Evolutionary conservation across 1,140 invertebrate species (phyloP).

Genomic region (Aphelinus atriplicis): DNA sequence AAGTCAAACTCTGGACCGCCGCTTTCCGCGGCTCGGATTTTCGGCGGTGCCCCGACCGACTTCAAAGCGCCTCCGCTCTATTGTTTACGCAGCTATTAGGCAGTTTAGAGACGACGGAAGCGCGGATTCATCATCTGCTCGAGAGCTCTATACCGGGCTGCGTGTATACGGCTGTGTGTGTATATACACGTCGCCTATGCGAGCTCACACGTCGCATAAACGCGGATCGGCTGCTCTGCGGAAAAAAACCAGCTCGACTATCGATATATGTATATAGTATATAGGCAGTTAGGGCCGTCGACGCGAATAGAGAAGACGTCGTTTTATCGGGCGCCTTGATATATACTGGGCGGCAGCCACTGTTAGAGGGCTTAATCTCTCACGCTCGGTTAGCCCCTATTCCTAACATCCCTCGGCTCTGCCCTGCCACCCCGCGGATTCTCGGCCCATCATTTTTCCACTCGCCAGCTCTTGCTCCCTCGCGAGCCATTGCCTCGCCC

Average conservation of each 20-base stretch:
- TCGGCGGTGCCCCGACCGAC: constrained; percentile 49
- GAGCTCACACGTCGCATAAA: no score
- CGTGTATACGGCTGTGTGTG: constrained; percentile 31
- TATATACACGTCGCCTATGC: constrained; percentile 4
- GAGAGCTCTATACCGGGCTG: no score
- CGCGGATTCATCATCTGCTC: constrained; percentile 1
- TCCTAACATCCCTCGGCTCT: constrained; percentile 30
- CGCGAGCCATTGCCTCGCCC: not conserved
- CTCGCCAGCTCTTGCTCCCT: not conserved
- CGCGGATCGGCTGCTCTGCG: not conserved
- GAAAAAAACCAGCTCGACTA: not conserved
- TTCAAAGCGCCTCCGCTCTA: constrained; percentile 54
- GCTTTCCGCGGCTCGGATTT: constrained; percentile 56
- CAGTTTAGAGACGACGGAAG: constrained; percentile 56
- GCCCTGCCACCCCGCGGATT: not conserved
- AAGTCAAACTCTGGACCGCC: constrained; percentile 56
- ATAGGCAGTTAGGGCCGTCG: constrained; percentile 29
- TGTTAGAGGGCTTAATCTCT: constrained; percentile 67
- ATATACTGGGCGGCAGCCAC: constrained; percentile 60
- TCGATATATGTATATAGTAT: constrained; percentile 8
- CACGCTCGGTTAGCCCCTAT: constrained; percentile 66
- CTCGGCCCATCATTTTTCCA: constrained; percentile 24
- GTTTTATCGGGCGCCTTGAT: constrained; percentile 66
- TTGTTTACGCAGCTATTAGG: constrained; percentile 66
- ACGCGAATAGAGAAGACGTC: constrained; percentile 54